Percentiles rank a stretch among this genome's conserved stretches.
These are phyloP conservation scores for Acanthiza pusilla DNA, from an alignment of 2,797 vertebrate genomes.

Conservation along the genomic window DNA sequence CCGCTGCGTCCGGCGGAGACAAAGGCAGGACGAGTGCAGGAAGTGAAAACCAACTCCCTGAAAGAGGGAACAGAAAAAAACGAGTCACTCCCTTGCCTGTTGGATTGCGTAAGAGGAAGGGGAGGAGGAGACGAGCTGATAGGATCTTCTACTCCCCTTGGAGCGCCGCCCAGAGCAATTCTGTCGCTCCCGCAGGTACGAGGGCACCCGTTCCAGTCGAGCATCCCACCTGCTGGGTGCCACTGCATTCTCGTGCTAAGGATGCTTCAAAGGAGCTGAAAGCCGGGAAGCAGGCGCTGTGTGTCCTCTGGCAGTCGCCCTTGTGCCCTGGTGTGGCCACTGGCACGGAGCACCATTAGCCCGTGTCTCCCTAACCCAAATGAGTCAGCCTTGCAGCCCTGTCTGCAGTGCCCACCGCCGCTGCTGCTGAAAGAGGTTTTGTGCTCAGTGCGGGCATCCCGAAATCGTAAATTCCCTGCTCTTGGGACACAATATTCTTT, in stretches of 20 bases:
- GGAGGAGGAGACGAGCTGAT: constrained; percentile 21
- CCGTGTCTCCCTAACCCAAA: background rate
- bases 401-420: background rate
- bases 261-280: fast-evolving
- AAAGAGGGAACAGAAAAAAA: background rate
- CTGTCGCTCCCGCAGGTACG: fast-evolving
- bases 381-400: background rate
- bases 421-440: background rate
- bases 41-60: constrained; percentile 79
- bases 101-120: constrained; percentile 23
- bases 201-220: fast-evolving
- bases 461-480: background rate
- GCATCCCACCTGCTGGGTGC: background rate
- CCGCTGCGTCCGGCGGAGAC: constrained; percentile 54
- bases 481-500: background rate
- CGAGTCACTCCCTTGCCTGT: constrained; percentile 2
- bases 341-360: background rate
- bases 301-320: background rate
- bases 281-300: fast-evolving
- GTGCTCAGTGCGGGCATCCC: background rate
- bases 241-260: background rate
- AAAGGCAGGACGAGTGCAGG: constrained; percentile 81
- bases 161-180: fast-evolving
- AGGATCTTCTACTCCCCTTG: background rate
- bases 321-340: background rate